Base-by-base conservation (phyloP, 2,113 vertebrate genomes). In the Octodon degus region DNA sequence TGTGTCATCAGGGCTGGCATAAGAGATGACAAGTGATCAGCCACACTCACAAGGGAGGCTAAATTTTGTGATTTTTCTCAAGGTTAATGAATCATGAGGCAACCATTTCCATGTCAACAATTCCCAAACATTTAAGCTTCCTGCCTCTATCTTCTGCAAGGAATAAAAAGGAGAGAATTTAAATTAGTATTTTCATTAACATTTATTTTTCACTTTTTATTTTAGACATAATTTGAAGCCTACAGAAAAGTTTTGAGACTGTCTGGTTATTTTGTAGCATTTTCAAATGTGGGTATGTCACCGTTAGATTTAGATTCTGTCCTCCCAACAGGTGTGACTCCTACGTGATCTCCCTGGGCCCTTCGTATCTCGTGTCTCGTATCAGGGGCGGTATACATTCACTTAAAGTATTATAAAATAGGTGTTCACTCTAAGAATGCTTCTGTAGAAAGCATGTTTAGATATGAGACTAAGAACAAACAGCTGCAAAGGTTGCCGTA, bases 11-110 rank as follows among this genome's bases (percentile, higher is more conserved):
- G 62, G 79, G 34, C 63, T 53, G 72, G 43, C 79, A 91, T 0
- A 2, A 82, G 70, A 90, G 65, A 30, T 34, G 65, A n/a, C 65
- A 53, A 89, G 76, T 67, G 58, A 92, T 93, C 67, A n/a, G 53
- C 30, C 47, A 77, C 83, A 65, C 22, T 60, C n/a, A 93, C 72
- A 94, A 58, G 67, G 32, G 84, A 65, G 82, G 60, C 53, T 91
- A 60, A 91, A 74, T 86, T 93, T 50, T 85, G 50, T 92, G 58
- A 90, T 85, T 94, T 96, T 94, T 93, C 90, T 93, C 55, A 83
- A 89, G 79, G 60, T 93, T 94, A 95, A 86, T 93, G 72, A 93
- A 32, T 88, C 87, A 93, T 43, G 9, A 94, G 55, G 90, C 88
- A 95, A 63, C 47, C 34, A 87, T 80, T 88, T 94, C 81, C 50